These are phyloP conservation scores for Alosa sapidissima DNA, from an alignment of 2,797 vertebrate species.

Conservation along the genomic window DNA sequence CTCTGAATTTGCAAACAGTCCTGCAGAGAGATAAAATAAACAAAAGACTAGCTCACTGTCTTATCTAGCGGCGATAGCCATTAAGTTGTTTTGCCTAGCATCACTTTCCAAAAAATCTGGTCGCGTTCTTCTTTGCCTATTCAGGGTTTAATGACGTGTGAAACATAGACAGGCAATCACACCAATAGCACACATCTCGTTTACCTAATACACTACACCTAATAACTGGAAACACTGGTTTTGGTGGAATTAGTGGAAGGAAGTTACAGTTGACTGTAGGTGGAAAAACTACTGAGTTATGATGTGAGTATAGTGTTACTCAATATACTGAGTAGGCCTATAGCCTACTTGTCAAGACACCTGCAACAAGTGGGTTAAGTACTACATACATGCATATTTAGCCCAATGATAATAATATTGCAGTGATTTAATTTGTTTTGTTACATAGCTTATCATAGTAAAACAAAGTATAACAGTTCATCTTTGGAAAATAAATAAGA, in stretches of 20 bases:
- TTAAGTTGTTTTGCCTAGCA: neutral
- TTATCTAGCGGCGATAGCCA: neutral
- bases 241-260: neutral
- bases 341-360: neutral
- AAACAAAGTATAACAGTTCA: no score
- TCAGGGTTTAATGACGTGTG: neutral
- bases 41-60: neutral
- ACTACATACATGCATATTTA: neutral
- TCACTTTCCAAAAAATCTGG: neutral
- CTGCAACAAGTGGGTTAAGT: neutral
- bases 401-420: neutral
- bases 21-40: conserved; percentile 43
- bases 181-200: neutral
- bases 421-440: neutral
- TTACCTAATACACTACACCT: neutral
- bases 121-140: neutral
- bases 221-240: neutral
- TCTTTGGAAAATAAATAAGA: neutral
- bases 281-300: neutral
- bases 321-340: neutral
- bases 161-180: neutral
- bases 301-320: neutral
- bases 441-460: no score
- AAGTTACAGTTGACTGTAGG: neutral
- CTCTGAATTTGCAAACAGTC: conserved; percentile 49